These are phyloP conservation scores for Lumbricus terrestris DNA, from an alignment of 2,888 invertebrate species.

Conservation along the genomic window DNA sequence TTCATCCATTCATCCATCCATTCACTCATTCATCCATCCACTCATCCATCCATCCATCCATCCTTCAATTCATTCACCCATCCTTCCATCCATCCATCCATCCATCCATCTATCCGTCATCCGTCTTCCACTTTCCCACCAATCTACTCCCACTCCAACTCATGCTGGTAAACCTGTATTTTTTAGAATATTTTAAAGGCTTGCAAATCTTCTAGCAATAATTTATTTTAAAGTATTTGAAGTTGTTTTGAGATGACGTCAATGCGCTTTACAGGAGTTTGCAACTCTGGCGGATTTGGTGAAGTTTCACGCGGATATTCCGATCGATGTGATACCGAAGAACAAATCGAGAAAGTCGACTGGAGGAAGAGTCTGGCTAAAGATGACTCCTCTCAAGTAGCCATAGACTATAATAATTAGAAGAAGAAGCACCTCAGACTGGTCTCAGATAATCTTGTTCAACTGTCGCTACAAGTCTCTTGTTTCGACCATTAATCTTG, in stretches of 20 bases:
- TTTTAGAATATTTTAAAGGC: no score
- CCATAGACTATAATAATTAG: not conserved
- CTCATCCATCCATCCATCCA: no score
- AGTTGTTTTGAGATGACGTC: not conserved
- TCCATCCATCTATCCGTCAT: no score
- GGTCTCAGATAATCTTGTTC: not conserved
- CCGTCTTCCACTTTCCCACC: not conserved
- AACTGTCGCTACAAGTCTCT: not conserved
- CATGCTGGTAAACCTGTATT: no score
- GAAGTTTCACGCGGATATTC: slow-evolving; percentile 7
- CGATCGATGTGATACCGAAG: slow-evolving; percentile 7
- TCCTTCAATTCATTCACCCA: no score
- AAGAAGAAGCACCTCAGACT: not conserved
- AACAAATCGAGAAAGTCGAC: not conserved
- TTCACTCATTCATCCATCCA: no score
- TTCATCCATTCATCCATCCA: no score
- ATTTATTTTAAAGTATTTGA: not conserved
- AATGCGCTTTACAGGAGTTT: not conserved
- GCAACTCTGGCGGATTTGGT: not conserved
- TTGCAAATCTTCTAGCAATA: no score
- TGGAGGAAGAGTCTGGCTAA: slow-evolving; percentile 6
- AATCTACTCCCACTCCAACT: no score
- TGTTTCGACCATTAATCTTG: no score
- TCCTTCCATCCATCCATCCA: no score
- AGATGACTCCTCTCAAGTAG: not conserved